Conservation (phyloP, 2,888 invertebrate species). For the Leucoptera coffeella region DNA sequence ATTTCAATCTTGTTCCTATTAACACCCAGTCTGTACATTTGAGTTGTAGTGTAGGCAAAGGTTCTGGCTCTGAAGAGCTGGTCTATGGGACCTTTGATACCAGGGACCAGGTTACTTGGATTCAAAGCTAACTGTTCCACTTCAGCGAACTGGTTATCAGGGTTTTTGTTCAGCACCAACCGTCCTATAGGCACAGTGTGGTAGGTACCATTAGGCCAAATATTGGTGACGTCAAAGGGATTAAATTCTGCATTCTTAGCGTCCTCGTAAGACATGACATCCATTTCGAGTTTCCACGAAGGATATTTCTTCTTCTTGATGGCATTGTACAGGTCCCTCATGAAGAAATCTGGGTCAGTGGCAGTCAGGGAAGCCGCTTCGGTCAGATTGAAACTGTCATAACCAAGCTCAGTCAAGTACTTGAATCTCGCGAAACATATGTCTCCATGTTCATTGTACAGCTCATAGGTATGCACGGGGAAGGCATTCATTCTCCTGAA, state of each 20-base stretch:
- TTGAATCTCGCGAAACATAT: conserved; percentile 25
- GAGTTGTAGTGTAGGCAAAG: background rate
- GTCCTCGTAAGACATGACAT: conserved; percentile 3
- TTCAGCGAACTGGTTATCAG: conserved; percentile 3
- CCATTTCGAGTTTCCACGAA: conserved; percentile 4
- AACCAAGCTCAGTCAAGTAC: conserved; percentile 28
- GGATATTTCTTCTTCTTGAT: conserved; percentile 23
- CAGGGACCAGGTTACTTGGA: conserved; percentile 4
- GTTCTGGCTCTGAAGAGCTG: too few relatives aligned
- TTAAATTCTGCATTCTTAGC: too few relatives aligned
- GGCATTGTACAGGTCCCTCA: conserved; percentile 21
- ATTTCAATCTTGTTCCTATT: conserved; percentile 1
- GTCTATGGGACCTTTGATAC: conserved; percentile 3
- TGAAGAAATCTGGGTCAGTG: conserved; percentile 10
- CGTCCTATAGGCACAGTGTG: conserved; percentile 1
- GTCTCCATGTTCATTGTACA: conserved; percentile 32
- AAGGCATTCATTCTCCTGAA: conserved; percentile 49
- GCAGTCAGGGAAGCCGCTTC: conserved; percentile 13
- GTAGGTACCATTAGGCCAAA: conserved; percentile 10
- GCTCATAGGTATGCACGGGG: conserved; percentile 30
- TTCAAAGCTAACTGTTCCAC: conserved; percentile 4
- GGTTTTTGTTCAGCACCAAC: conserved; percentile 3
- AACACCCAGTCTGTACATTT: conserved; percentile 1
- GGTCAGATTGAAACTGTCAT: conserved; percentile 19
- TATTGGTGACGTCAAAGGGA: conserved; percentile 3